Evolutionary conservation across 2,113 vertebrate species (phyloP), one percentile per base, ranked within the genome.

Genomic region (Mesocricetus auratus): DNA sequence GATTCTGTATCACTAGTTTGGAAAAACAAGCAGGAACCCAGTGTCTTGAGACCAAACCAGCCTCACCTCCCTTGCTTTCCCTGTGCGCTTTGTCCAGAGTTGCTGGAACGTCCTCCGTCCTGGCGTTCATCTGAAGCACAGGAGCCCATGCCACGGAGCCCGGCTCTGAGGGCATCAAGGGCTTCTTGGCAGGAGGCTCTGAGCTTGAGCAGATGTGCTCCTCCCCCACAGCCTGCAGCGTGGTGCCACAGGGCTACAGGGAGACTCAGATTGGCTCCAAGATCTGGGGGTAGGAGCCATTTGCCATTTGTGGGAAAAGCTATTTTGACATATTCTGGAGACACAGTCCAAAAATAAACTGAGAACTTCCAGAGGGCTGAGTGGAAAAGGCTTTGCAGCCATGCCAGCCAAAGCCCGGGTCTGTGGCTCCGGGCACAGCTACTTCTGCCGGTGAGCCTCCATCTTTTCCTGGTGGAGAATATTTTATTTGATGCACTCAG

Each of bases 321-420:
- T 91, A 95, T 92, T 96, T 95, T 95, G 93, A 96, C 93, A 91
- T 95, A 82, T 96, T 93, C 94, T 96, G 31, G 83, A 96, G 91
- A 91, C 22, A 79, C 2, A 47, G 79, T 74, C 91, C 79, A 95
- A 96, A 97, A 97, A 97, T 95, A 93, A 96, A 91, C 95, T 15
- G 88, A 97, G 87, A 83, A n/a, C 93, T 95, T 96, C 69, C 87
- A 86, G 86, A 87, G 86, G 64, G 79, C 90, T 92, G 71, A 66
- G 79, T 22, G 66, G 90, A 53, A 94, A 90, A 88, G 64, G 83
- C 89, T 91, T 50, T 66, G 92, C 85, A 93, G 86, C 69, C 45
- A 13, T 2, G 60, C 21, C 21, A 92, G 47, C 62, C 77, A 13
- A 87, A 96, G 66, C 83, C 75, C 24, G 74, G 68, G 81, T 75